Evolutionary conservation across 2,888 invertebrate genomes (phyloP).

Genomic region (Lasius fuliginosus): DNA sequence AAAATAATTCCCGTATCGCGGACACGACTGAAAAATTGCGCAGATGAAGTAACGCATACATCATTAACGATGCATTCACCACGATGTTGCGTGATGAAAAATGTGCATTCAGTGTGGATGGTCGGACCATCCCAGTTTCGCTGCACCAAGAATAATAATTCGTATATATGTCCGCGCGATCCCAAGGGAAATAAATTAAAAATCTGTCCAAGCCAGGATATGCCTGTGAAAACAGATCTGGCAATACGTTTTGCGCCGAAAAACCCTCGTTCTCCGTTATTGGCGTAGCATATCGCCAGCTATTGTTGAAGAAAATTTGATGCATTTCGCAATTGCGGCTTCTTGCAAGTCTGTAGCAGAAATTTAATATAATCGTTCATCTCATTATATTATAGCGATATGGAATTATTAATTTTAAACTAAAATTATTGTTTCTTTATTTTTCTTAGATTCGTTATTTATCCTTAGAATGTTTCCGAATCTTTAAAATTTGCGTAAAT

Average conservation of each 20-base stretch:
- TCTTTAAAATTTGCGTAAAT: background rate
- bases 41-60: background rate
- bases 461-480: background rate
- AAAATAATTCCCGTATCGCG: background rate
- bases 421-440: background rate
- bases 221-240: conserved; percentile 26
- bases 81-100: background rate
- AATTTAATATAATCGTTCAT: conserved; percentile 13
- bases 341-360: background rate
- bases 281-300: background rate
- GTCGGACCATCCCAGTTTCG: background rate
- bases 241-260: conserved; percentile 17
- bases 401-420: background rate
- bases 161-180: conserved; percentile 14
- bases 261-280: background rate
- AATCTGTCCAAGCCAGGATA: conserved; percentile 40
- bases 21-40: conserved; percentile 2
- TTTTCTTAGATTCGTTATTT: background rate
- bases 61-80: conserved; percentile 30
- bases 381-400: background rate
- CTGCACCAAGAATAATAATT: conserved; percentile 54
- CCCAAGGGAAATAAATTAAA: conserved; percentile 56
- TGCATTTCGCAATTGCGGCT: background rate
- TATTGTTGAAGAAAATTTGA: conserved; percentile 24
- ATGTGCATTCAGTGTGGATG: background rate